Conservation (phyloP, 2,888 invertebrate species). For the Mesopsocus fuscifrons region DNA sequence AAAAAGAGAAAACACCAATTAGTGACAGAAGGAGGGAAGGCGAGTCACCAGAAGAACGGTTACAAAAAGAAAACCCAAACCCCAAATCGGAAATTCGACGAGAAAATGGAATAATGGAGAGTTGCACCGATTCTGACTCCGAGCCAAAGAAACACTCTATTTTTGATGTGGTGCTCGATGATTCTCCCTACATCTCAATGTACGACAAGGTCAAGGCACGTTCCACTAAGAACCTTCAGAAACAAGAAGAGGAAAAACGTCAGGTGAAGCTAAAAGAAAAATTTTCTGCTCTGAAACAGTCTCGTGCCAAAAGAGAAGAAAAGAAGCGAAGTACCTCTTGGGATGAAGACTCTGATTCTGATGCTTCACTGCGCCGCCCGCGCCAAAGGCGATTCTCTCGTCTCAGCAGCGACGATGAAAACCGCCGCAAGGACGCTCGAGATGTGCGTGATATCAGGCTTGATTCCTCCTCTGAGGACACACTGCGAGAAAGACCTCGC, state of each 20-base stretch:
- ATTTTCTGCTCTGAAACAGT: constrained; percentile 72
- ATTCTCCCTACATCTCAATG: constrained; percentile 87
- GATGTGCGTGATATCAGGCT: background rate
- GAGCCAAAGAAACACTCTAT: constrained; percentile 79
- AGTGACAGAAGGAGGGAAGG: constrained; percentile 20
- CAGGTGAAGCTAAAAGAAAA: constrained; percentile 76
- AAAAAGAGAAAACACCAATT: constrained; percentile 20
- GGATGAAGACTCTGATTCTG: constrained; percentile 62
- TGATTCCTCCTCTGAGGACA: constrained; percentile 4
- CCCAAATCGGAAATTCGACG: constrained; percentile 15
- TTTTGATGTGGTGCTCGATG: constrained; percentile 76
- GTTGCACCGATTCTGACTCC: constrained; percentile 44
- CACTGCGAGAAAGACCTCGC: background rate
- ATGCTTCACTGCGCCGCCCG: constrained; percentile 15
- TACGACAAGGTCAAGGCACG: constrained; percentile 93
- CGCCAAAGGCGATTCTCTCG: background rate
- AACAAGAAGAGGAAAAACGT: constrained; percentile 72
- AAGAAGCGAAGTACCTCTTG: constrained; percentile 77
- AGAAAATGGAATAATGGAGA: constrained; percentile 17
- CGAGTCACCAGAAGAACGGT: constrained; percentile 15
- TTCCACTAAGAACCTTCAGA: constrained; percentile 85
- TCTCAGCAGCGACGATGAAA: constrained; percentile 3
- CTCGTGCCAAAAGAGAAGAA: constrained; percentile 69
- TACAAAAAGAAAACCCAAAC: constrained; percentile 16
- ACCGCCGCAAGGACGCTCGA: background rate